phyloP scores from a whole-genome alignment of 2,113 vertebrate species.

The Percopsis transmontana region DNA sequence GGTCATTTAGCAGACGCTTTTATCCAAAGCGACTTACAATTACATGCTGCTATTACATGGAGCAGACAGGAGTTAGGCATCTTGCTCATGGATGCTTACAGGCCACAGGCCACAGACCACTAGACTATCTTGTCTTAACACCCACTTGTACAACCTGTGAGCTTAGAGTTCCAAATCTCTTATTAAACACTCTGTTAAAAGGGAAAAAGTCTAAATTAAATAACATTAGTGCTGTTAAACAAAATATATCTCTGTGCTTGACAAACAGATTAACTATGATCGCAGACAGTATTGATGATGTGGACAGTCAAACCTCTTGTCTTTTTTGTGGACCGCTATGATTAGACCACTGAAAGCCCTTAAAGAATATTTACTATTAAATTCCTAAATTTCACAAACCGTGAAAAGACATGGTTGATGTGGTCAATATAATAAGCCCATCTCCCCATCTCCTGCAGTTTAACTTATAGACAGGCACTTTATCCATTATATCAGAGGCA shows the following conservation, averaged over 20 bases:
- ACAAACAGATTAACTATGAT: not conserved
- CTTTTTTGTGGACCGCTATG: slow-evolving; percentile 4
- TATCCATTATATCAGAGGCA: slow-evolving; percentile 43
- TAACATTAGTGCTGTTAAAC: slow-evolving; percentile 13
- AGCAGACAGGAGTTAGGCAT: too few species aligned
- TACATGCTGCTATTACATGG: too few species aligned
- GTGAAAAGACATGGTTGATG: slow-evolving; percentile 23
- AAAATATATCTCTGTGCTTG: slow-evolving; percentile 34
- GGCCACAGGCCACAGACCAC: too few species aligned
- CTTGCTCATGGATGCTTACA: too few species aligned
- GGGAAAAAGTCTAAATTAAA: not conserved
- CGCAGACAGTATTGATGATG: not conserved
- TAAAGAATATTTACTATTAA: slow-evolving; percentile 41
- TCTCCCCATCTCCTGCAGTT: slow-evolving; percentile 26
- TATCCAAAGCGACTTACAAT: too few species aligned
- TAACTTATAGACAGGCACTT: slow-evolving; percentile 69
- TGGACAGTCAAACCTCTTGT: not conserved
- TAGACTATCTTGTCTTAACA: too few species aligned
- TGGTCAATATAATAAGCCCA: not conserved
- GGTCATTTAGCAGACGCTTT: too few species aligned
- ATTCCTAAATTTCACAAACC: slow-evolving; percentile 36
- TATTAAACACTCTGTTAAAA: not conserved
- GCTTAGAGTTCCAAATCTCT: not conserved
- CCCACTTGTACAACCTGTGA: slow-evolving; percentile 19
- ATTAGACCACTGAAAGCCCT: slow-evolving; percentile 24